Evolutionary conservation across 2,113 vertebrate species (phyloP), one percentile per base, ranked within the genome.

Genomic region (Stomatorhinus ivindoensis): DNA sequence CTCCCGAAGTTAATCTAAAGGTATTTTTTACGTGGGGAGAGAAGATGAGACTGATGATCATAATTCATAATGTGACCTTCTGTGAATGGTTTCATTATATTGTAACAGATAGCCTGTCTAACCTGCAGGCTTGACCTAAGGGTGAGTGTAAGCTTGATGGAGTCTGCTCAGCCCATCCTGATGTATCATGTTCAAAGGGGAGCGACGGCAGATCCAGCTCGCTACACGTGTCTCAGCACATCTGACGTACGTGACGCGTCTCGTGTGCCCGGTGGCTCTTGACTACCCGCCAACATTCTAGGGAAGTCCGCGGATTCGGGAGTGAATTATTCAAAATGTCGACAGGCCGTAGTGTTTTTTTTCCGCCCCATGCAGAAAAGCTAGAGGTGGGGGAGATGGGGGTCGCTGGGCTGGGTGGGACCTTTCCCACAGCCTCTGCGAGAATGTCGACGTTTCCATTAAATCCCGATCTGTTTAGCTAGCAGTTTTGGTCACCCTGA

Each of bases 391-490:
- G 88, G 46, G 58, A 44, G 91, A 91, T 90, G 61, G 27, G 27
- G 55, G 61, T 46, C 50, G 55, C 9, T 17, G 94, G 50, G 50
- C 50, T 4, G n/a, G 50, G 31, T 11, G n/a, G 15, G 4, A 31
- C 17, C 95, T 93, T 94, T 95, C 95, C 95, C 96, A 96, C 94
- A 47, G 94, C 94, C 93, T 95, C 95, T 93, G 93, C 92, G 93
- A 95, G 94, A 95, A 93, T 94, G 92, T 93, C 92, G 93, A 94
- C 93, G 93, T 95, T 96, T 97, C 95, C 96, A 95, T 96, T 90
- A 94, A 96, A 95, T 96, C 95, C 94, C 91, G 95, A 95, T 96
- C 96, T 97, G 96, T 98, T 98, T 97, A 97, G 95, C 95, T 97
- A 97, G 95, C 96, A 96, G 93, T 97, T 96, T 96, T 97, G 94